Evolutionary conservation across 2,888 invertebrate genomes (phyloP).

Genomic region (Falcaria lacertinaria): DNA sequence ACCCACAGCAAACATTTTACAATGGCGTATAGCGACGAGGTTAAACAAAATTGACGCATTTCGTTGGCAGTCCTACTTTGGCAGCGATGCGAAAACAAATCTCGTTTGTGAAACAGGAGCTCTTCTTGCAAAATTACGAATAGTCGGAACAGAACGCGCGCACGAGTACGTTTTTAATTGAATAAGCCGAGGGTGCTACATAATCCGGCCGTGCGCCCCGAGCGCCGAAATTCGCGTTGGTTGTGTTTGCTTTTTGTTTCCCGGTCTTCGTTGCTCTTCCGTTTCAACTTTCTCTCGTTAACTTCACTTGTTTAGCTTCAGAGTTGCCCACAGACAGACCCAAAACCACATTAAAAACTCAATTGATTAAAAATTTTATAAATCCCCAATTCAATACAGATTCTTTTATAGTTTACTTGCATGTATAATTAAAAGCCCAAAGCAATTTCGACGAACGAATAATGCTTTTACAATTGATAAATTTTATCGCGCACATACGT

Average conservation of each 20-base stretch:
- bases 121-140: conserved; percentile 45
- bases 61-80: conserved; percentile 10
- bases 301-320: conserved; percentile 19
- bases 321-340: neutral
- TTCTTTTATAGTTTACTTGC: too few species aligned
- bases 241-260: conserved; percentile 49
- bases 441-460: conserved; percentile 40
- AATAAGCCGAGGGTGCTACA: conserved; percentile 61
- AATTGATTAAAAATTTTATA: too few species aligned
- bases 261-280: conserved; percentile 36
- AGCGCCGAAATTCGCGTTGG: conserved; percentile 48
- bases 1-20: neutral
- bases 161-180: conserved; percentile 59
- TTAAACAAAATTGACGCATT: conserved; percentile 5
- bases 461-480: conserved; percentile 57
- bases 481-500: conserved; percentile 55
- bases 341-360: too few species aligned
- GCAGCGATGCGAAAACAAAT: conserved; percentile 23
- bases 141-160: conserved; percentile 42
- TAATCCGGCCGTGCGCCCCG: conserved; percentile 50
- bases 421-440: conserved; percentile 46
- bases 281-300: conserved; percentile 30
- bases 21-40: neutral
- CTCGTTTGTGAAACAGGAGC: conserved; percentile 45
- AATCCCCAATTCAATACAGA: too few species aligned